Evolutionary conservation across 2,888 invertebrate genomes (phyloP), one percentile per base, ranked within the genome.

Genomic region (Odontothrips loti): DNA sequence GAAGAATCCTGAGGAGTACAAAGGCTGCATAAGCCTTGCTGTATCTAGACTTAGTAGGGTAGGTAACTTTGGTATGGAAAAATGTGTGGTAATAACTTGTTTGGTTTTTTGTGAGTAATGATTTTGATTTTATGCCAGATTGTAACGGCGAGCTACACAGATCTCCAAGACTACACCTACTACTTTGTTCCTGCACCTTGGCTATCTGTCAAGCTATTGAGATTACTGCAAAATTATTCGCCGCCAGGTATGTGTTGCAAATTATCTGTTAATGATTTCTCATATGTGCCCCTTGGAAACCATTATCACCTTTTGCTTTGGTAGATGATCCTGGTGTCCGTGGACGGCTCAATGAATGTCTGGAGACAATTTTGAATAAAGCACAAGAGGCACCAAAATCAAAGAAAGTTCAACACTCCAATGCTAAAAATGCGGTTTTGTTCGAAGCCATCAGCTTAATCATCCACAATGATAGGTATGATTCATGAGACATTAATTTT

Each of bases 141-240:
- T 90, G 98, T 99, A 11, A 99, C 99, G 81, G 96, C 99, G 80
- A 98, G 98, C 86, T 99, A 99, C 87, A 99, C 98, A 84, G 99
- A 99, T 89, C 91, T 99, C 84, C 99, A 99, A 90, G 99, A 99
- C 89, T 99, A 99, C 87, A 99, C 99, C 6, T 99, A 99, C 88
- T 99, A 99, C 88, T 99, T 99, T 91, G 99, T 99, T 83, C 99
- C 99, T 84, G 99, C 99, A n/a, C 99, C 99, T 23, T 99, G 99
- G 99, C 91, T 99, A 58, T 99, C 98, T 82, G 98, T 99, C 27
- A 99, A 99, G 89, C 89, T 99, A 82, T 89, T 99, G 83, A 92
- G 99, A 85, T 90, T 99, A 83, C 90, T 99, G 84, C 99, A 99
- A 89, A 99, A 99, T 88, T 99, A 99, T 86, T 98, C 98, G 83